A percentile compares a stretch with the other conserved stretches of the same genome.
phyloP scores from a whole-genome alignment of 2,888 invertebrate species.

The Diadromus collaris region DNA sequence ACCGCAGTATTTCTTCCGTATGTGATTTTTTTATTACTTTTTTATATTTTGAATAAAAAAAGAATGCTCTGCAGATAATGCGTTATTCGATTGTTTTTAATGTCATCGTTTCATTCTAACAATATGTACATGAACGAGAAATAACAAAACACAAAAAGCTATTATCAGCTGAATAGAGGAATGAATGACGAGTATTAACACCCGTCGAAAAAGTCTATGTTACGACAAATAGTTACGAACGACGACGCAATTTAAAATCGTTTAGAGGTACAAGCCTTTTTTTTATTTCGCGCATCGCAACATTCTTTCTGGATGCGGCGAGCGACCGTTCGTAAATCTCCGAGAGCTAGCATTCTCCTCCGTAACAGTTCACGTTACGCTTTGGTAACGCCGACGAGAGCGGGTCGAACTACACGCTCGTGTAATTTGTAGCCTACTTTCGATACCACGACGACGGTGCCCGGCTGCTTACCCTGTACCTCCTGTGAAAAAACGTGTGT shows the following conservation, averaged over 20 bases:
- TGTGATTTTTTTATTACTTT: conserved; percentile 9
- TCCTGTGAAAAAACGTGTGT: conserved; percentile 80
- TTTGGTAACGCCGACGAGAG: conserved; percentile 97
- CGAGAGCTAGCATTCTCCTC: neutral
- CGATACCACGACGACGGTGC: conserved; percentile 95
- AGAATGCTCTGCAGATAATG: conserved; percentile 14
- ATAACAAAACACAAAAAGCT: neutral
- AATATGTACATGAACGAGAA: conserved; percentile 33
- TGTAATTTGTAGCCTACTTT: conserved; percentile 98
- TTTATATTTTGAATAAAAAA: neutral
- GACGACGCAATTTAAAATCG: conserved; percentile 7
- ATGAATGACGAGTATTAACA: conserved; percentile 26
- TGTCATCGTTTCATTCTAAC: conserved; percentile 25
- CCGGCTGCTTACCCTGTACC: conserved; percentile 90
- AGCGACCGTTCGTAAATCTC: conserved; percentile 7
- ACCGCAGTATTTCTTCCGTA: conserved; percentile 31
- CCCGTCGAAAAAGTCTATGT: conserved; percentile 1
- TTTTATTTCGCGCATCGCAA: conserved; percentile 47
- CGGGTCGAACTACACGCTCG: conserved; percentile 96
- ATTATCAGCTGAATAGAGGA: conserved; percentile 11
- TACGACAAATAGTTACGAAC: conserved; percentile 15
- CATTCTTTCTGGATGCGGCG: conserved; percentile 20
- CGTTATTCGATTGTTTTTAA: conserved; percentile 27
- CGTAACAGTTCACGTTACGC: conserved; percentile 67
- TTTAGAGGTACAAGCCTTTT: conserved; percentile 16